Evolutionary conservation across 1,140 invertebrate species (phyloP), one percentile per base, ranked within the genome.

Genomic region (Caenorhabditis latens): DNA sequence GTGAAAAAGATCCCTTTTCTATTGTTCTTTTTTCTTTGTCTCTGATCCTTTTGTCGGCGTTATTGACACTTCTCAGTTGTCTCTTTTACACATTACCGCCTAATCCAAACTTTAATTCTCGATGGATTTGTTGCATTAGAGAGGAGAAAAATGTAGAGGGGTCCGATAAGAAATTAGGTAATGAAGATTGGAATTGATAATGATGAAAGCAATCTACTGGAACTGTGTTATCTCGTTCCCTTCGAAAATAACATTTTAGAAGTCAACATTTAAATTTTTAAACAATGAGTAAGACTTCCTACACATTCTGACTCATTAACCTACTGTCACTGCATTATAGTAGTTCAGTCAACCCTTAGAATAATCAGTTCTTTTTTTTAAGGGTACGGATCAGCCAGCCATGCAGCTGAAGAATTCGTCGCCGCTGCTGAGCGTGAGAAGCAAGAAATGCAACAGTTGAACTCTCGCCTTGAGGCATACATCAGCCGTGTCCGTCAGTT

Each of bases 361-460:
- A 2, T 32, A 32, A 32, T 32, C 2, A 2, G 32, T 53, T 63
- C 7, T 32, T 46, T n/a, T 14, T 16, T 71, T 71, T 4, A 9
- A 71, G 65, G 42, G n/a, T 71, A 46, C 42, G n/a, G n/a, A 24
- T 71, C 65, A 43, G 71, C 71, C 46, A 40, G 71, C 21, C 71
- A 79, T 79, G 71, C 71, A 7, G 71, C 71, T 53, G 71, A 79
- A 24, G 71, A 79, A 7, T 79, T 79, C 71, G 71, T 79, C 14
- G 71, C 71, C n/a, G 43, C 71, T 11, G 71, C 71, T 13, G 71
- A 79, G 46, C 71, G 71, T 42, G 71, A 79, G 46, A 79, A 79
- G 46, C 71, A 79, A 4, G 71, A 79, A 46, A 79, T 79, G 71
- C 71, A 79, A 50, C 71, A 79, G 11, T 79, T 79, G 71, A 79